Conservation (phyloP, 2,888 invertebrate genomes). For the Nesidiocoris tenuis region DNA sequence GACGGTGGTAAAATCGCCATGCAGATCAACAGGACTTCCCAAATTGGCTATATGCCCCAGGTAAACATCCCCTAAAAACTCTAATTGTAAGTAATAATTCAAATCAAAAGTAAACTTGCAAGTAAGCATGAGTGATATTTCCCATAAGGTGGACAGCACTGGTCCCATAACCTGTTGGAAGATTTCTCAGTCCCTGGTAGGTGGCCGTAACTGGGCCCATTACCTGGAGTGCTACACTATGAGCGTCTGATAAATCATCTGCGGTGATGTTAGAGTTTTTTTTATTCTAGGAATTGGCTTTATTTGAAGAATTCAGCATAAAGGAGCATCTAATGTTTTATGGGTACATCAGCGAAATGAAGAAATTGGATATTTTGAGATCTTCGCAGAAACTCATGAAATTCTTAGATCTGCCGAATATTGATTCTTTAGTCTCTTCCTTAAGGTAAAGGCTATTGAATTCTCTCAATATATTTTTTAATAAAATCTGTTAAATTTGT, state of each 20-base stretch:
- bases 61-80: slow-evolving; percentile 54
- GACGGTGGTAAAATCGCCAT: slow-evolving; percentile 71
- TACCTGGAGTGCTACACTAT: background rate
- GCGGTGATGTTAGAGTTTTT: too few relatives aligned
- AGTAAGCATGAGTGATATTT: too few relatives aligned
- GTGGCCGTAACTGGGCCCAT: too few relatives aligned
- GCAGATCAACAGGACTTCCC: slow-evolving; percentile 65
- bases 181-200: too few relatives aligned
- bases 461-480: background rate
- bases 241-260: background rate
- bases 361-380: slow-evolving; percentile 13
- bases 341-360: slow-evolving; percentile 42
- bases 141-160: too few relatives aligned
- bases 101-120: too few relatives aligned
- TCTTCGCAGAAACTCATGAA: slow-evolving; percentile 27
- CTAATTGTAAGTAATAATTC: too few relatives aligned
- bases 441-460: slow-evolving; percentile 32
- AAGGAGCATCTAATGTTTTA: slow-evolving; percentile 45
- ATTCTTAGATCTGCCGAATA: slow-evolving; percentile 43
- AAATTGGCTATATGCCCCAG: slow-evolving; percentile 71
- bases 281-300: slow-evolving; percentile 34
- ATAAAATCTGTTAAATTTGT: background rate
- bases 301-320: slow-evolving; percentile 45
- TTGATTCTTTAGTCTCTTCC: slow-evolving; percentile 27
- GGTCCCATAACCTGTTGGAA: too few relatives aligned